Percentiles rank a stretch among this genome's conserved stretches.
Evolutionary conservation across 2,113 vertebrate genomes (phyloP).

Genomic region (Ivindomyrus marchei): DNA sequence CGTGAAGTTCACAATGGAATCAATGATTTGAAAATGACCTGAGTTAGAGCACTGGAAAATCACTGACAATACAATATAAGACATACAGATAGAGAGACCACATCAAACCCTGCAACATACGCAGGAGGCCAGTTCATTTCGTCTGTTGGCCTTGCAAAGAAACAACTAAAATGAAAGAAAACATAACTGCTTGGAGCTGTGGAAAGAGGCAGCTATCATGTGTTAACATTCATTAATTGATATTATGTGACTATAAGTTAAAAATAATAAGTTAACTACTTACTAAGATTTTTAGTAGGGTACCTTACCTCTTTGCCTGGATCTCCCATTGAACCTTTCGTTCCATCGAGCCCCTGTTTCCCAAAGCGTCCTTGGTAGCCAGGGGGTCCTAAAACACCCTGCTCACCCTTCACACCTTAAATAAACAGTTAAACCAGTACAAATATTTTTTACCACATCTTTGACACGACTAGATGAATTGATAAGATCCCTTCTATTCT

Average conservation of each 20-base stretch:
- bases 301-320: constrained; percentile 42
- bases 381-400: constrained; percentile 15
- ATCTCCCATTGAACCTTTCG: constrained; percentile 41
- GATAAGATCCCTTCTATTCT: background rate
- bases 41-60: background rate
- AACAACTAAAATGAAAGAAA: background rate
- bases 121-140: background rate
- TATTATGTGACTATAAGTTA: background rate
- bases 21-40: background rate
- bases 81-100: background rate
- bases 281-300: background rate
- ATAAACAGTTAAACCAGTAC: background rate
- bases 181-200: background rate
- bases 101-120: background rate
- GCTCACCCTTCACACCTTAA: constrained; percentile 51
- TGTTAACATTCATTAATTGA: background rate
- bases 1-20: background rate
- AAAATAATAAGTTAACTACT: background rate
- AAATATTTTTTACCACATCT: background rate
- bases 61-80: background rate
- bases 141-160: background rate
- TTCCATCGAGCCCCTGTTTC: constrained; percentile 46
- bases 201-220: background rate
- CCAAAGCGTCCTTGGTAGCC: constrained; percentile 67
- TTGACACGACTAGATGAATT: background rate